Base-by-base conservation (phyloP, 1,140 invertebrate genomes). In the Lamellibrachia luymesi region DNA sequence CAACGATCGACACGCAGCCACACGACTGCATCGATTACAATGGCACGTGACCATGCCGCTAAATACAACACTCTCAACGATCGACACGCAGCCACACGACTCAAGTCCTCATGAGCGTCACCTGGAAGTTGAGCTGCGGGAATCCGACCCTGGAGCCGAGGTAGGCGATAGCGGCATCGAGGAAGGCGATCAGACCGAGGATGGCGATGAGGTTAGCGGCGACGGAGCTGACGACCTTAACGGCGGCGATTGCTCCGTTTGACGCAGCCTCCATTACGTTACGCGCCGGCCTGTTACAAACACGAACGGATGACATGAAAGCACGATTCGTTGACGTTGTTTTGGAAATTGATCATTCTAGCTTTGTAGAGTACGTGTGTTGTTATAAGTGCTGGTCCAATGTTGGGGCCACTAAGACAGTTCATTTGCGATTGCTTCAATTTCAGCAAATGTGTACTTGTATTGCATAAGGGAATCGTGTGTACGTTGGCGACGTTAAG, bases 151-250 rank as follows among this genome's bases (percentile, higher is more conserved):
- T 95, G 0, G 95, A 96, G 1, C 98, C 98, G 91, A 98, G 96
- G 98, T 98, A 99, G 7, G 96, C 97, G 0, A 99, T 96, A 4
- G 98, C 93, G 4, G 97, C 97, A 96, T 99, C 98, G 0, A 98
- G 94, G 95, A 99, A 98, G 0, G 98, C 97, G 1, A 99, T 96
- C 94, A 98, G 97, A 0, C 98, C 97, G 0, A 99, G 97, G 95
- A 99, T 99, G 0, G 98, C 98, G 13, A 99, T 98, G 2, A 99
- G 96, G 95, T 99, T 99, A 4, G 98, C 98, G 25, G 98, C 97
- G 93, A 99, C 99, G 93, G 98, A 98, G 2, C 98, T 97, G 2
- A 99, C 97, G 5, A 99, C 96, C n/a, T 97, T 97, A 25, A 98
- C 97, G 2, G 98, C 98, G 92, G 97, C 97, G 50, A 97, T 97